These are phyloP conservation scores for Anoplius nigerrimus DNA, from an alignment of 2,888 invertebrate species.

Conservation along the genomic window DNA sequence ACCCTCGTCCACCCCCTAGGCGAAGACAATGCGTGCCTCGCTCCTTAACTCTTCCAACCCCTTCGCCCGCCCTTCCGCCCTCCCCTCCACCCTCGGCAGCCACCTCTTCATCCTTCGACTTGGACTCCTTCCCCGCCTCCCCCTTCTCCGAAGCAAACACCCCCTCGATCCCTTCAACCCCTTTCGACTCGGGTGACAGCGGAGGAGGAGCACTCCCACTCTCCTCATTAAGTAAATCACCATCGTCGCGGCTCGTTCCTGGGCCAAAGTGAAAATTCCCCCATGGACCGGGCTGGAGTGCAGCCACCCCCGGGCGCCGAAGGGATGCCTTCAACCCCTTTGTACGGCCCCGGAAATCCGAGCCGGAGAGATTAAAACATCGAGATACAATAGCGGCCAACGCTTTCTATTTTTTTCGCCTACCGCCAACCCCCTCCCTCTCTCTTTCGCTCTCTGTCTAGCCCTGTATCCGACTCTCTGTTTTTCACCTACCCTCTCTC, in stretches of 20 bases:
- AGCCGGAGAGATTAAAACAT: conserved; percentile 44
- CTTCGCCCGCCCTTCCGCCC: too few relatives aligned
- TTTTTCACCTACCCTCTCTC: conserved; percentile 11
- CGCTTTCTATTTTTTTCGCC: conserved; percentile 16
- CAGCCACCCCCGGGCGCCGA: conserved; percentile 23
- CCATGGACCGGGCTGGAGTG: conserved; percentile 33
- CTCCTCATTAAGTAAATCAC: conserved; percentile 58
- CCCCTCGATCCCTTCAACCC: background rate
- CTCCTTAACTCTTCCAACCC: conserved; percentile 45
- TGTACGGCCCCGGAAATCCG: conserved; percentile 43
- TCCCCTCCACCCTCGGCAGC: background rate
- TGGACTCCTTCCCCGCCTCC: conserved; percentile 10
- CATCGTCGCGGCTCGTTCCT: conserved; percentile 39
- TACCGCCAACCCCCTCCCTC: conserved; percentile 6
- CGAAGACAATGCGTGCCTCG: conserved; percentile 50
- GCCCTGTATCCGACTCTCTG: too few relatives aligned
- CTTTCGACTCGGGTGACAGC: background rate
- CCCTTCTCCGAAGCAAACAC: conserved; percentile 14
- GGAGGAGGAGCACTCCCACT: conserved; percentile 12
- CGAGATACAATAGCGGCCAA: conserved; percentile 35
- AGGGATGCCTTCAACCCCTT: conserved; percentile 34
- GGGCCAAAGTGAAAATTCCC: conserved; percentile 52
- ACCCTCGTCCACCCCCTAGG: conserved; percentile 12
- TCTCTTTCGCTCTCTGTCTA: conserved; percentile 18
- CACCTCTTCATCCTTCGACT: too few relatives aligned